phyloP scores from a whole-genome alignment of 1,140 invertebrate species.

The Tenebrio molitor region DNA sequence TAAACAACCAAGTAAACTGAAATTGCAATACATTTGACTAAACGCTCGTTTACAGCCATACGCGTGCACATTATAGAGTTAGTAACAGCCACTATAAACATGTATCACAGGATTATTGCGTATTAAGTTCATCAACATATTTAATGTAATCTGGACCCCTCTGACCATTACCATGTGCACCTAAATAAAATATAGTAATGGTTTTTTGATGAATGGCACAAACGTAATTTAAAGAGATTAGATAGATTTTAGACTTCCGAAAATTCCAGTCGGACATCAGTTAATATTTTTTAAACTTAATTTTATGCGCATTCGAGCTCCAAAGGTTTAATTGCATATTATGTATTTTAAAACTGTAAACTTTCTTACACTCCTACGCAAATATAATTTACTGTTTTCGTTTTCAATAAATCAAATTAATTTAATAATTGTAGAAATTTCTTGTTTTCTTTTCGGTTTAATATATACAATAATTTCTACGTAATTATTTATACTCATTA shows the following conservation, averaged over 20 bases:
- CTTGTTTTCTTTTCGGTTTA: constrained; percentile 40
- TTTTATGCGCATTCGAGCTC: no score
- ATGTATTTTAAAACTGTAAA: no score
- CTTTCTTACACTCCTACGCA: constrained; percentile 40
- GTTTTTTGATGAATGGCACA: no score
- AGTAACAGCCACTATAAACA: constrained; percentile 57
- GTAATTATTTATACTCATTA: constrained; percentile 26
- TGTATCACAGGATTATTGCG: constrained; percentile 57
- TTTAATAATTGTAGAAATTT: constrained; percentile 43
- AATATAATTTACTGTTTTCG: constrained; percentile 42
- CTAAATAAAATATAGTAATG: no score
- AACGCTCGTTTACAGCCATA: constrained; percentile 52
- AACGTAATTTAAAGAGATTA: no score
- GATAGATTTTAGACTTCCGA: no score
- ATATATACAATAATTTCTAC: constrained; percentile 13
- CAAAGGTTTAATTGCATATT: no score
- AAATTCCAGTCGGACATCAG: no score
- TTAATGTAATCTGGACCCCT: constrained; percentile 16
- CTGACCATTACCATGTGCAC: neutral
- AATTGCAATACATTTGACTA: constrained; percentile 56
- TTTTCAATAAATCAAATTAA: constrained; percentile 50
- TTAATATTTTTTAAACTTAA: no score
- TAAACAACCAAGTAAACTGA: constrained; percentile 46
- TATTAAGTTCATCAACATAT: constrained; percentile 52
- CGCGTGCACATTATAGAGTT: constrained; percentile 58